Percentiles rank a stretch among this genome's conserved stretches.
Conservation (phyloP, 1,140 invertebrate genomes). For the Drosophila ercepeae region DNA sequence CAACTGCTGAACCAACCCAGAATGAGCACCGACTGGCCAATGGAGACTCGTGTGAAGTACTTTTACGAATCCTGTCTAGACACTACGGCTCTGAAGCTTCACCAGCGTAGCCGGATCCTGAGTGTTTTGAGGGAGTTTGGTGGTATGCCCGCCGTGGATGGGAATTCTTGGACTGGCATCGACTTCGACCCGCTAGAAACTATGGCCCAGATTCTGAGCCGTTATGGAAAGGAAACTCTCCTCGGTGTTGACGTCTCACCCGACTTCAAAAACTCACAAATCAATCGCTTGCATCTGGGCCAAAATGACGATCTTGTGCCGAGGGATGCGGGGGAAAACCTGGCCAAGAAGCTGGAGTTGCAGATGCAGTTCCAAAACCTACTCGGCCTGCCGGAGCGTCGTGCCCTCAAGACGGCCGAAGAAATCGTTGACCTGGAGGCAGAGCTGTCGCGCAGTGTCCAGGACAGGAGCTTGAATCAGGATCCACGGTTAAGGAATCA, state of each 20-base stretch:
- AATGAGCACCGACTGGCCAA: constrained; percentile 58
- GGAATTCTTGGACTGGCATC: constrained; percentile 86
- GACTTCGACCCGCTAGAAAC: constrained; percentile 87
- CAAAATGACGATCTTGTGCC: constrained; percentile 45
- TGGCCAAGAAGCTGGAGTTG: constrained; percentile 9
- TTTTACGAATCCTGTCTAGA: constrained; percentile 77
- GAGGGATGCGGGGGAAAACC: constrained; percentile 4
- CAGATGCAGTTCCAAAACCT: constrained; percentile 29
- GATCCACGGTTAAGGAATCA: constrained; percentile 52
- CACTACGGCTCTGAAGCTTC: constrained; percentile 84
- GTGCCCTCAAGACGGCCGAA: constrained; percentile 16
- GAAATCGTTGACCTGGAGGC: constrained; percentile 24
- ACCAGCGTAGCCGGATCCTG: constrained; percentile 85
- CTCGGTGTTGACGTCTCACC: constrained; percentile 53
- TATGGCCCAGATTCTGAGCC: constrained; percentile 86
- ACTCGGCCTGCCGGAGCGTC: constrained; percentile 36
- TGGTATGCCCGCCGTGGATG: constrained; percentile 90
- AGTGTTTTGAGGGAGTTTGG: constrained; percentile 86
- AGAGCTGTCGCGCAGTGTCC: constrained; percentile 34
- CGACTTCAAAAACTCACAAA: constrained; percentile 58
- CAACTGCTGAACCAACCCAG: constrained; percentile 54
- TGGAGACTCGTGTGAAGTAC: constrained; percentile 71
- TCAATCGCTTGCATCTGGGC: constrained; percentile 65
- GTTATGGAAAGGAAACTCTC: constrained; percentile 86
- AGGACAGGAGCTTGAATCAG: constrained; percentile 25